Conservation (phyloP, 2,113 vertebrate genomes). For the Scortum barcoo region DNA sequence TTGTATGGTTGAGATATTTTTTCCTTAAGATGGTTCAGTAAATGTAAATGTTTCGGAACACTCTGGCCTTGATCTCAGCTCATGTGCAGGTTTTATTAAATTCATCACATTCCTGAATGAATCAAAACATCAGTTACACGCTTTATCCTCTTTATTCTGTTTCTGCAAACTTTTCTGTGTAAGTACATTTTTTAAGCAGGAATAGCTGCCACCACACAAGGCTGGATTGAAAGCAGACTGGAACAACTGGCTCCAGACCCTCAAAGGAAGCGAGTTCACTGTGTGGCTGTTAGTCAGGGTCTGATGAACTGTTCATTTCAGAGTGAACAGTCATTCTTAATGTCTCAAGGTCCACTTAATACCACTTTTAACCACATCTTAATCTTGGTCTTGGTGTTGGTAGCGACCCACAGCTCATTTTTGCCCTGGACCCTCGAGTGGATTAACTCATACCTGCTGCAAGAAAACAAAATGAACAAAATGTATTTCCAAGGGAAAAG, state of each 20-base stretch:
- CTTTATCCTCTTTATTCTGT: background rate
- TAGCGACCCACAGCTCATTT: background rate
- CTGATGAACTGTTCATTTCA: conserved; percentile 2
- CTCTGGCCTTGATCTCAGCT: background rate
- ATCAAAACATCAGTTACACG: background rate
- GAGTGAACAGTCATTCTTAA: background rate
- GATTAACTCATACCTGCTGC: background rate
- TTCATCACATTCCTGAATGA: background rate
- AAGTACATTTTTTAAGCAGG: background rate
- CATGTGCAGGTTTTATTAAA: background rate
- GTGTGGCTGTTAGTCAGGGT: background rate
- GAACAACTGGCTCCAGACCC: background rate
- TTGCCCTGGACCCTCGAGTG: background rate
- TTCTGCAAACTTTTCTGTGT: background rate
- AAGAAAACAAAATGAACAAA: background rate
- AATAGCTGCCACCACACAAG: background rate
- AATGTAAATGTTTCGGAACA: background rate
- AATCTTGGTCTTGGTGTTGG: background rate
- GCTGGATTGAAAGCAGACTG: background rate
- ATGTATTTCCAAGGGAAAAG: background rate
- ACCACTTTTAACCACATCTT: no score
- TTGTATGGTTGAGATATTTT: no score
- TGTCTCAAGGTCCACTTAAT: background rate
- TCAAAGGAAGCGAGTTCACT: background rate
- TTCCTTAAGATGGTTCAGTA: background rate